phyloP scores from a whole-genome alignment of 1,140 invertebrate species.

The Phortica variegata region DNA sequence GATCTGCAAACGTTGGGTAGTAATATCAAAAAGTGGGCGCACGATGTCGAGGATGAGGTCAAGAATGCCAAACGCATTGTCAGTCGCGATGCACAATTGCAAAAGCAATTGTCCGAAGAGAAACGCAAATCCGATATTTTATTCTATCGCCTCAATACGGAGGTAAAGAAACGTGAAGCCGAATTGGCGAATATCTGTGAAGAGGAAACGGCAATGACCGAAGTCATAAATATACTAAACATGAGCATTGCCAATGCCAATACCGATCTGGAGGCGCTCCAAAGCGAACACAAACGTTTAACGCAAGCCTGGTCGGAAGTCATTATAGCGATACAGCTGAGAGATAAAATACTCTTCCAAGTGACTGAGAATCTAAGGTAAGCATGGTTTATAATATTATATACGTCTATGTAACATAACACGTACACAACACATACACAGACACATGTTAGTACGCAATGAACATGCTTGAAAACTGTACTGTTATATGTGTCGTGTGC shows the following conservation, averaged over 20 bases:
- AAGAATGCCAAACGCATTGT: constrained; percentile 60
- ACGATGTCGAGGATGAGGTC: constrained; percentile 59
- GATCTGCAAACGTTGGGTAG: constrained; percentile 53
- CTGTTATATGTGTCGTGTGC: no score
- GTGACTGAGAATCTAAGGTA: constrained; percentile 49
- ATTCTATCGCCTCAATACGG: constrained; percentile 59
- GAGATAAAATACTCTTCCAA: constrained; percentile 67
- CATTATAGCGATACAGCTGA: constrained; percentile 66
- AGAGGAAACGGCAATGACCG: constrained; percentile 58
- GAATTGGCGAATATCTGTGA: constrained; percentile 58
- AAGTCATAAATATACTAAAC: constrained; percentile 57
- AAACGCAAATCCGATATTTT: constrained; percentile 62
- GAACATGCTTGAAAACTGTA: no score
- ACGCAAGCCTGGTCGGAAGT: constrained; percentile 73
- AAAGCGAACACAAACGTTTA: constrained; percentile 68
- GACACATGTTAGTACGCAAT: no score
- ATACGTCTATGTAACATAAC: no score
- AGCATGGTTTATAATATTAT: neutral
- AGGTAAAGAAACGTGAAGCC: constrained; percentile 60
- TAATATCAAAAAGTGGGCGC: constrained; percentile 60
- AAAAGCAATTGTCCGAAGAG: constrained; percentile 57
- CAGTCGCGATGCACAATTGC: constrained; percentile 58
- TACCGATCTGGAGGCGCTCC: constrained; percentile 69
- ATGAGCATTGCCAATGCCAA: constrained; percentile 63
- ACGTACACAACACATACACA: no score